Percentiles rank a stretch among this genome's conserved stretches.
Evolutionary conservation across 2,888 invertebrate genomes (phyloP).

Genomic region (Monochamus alternatus): DNA sequence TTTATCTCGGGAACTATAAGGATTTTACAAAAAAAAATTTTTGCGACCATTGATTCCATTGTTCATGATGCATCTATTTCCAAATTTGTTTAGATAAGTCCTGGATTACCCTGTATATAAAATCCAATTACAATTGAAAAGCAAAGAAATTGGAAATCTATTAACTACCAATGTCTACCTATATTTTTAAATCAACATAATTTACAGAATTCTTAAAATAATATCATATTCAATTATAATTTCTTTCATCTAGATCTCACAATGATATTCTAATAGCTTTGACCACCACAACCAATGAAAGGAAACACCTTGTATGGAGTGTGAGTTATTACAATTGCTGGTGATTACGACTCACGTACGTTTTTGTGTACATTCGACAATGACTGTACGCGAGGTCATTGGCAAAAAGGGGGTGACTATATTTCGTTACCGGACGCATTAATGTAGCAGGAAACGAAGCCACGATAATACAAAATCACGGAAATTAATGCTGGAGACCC

Average conservation of each 20-base stretch:
- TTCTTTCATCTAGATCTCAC: background rate
- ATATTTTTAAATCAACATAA: too few relatives aligned
- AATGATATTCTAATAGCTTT: background rate
- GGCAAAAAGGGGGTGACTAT: conserved; percentile 55
- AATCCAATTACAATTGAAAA: too few relatives aligned
- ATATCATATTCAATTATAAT: background rate
- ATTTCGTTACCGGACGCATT: conserved; percentile 53
- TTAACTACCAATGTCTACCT: too few relatives aligned
- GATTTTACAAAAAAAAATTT: too few relatives aligned
- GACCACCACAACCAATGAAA: background rate
- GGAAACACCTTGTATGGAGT: conserved; percentile 39
- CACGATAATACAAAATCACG: conserved; percentile 50
- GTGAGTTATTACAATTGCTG: conserved; percentile 44
- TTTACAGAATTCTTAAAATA: background rate
- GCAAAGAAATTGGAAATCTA: too few relatives aligned
- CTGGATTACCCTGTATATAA: too few relatives aligned
- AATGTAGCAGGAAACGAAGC: conserved; percentile 55
- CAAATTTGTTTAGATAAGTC: too few relatives aligned
- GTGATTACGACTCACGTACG: conserved; percentile 23
- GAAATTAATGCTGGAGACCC: conserved; percentile 24
- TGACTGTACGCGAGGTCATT: conserved; percentile 59
- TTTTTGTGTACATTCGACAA: conserved; percentile 28
- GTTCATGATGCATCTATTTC: too few relatives aligned
- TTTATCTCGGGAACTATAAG: too few relatives aligned
- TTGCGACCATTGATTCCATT: too few relatives aligned